Conservation (phyloP, 2,113 vertebrate species). For the Tyrannus savana region DNA sequence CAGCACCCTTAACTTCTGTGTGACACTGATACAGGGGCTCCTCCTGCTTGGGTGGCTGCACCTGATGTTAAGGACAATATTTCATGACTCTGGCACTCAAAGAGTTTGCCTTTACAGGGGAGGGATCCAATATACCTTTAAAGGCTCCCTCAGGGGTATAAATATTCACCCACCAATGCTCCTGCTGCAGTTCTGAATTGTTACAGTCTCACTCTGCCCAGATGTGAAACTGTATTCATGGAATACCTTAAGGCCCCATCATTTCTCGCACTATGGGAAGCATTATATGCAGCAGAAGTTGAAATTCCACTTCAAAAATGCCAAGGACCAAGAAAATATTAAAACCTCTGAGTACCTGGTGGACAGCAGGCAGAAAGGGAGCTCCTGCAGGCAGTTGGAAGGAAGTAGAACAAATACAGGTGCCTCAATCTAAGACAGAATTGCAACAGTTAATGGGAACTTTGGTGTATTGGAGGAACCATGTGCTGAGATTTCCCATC, state of each 20-base stretch:
- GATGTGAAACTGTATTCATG: not conserved
- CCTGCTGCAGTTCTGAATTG: not conserved
- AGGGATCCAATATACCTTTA: not conserved
- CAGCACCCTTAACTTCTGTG: not conserved
- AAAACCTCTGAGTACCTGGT: not conserved
- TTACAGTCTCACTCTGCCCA: not conserved
- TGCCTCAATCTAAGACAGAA: not conserved
- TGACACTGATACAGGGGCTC: not conserved
- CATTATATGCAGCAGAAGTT: not conserved
- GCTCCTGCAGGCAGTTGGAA: accelerated
- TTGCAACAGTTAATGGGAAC: not conserved
- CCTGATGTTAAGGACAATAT: not conserved
- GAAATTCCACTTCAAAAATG: not conserved
- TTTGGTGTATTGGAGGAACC: not conserved
- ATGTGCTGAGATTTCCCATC: not conserved
- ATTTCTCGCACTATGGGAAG: not conserved
- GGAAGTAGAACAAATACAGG: not conserved
- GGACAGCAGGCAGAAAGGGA: not conserved
- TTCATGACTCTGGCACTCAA: not conserved
- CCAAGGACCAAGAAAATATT: not conserved
- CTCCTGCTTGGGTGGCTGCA: not conserved
- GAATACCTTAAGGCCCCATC: not conserved
- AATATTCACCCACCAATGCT: not conserved
- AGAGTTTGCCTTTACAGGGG: not conserved
- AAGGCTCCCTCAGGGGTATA: not conserved